Conservation (phyloP, 2,888 invertebrate genomes). For the Harmothoe impar region DNA sequence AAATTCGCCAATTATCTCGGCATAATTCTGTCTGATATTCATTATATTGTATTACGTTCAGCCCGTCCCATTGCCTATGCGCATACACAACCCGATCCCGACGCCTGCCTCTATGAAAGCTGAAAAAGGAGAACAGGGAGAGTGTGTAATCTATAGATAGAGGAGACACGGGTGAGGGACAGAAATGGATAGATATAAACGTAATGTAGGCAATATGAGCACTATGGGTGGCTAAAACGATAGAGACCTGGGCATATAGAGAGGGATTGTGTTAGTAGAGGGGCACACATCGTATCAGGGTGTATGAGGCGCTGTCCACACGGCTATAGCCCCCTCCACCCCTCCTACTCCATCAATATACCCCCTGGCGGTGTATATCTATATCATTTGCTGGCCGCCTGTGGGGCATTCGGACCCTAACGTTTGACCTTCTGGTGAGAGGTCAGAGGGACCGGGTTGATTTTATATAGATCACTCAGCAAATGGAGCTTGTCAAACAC, state of each 20-base stretch:
- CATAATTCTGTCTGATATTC: conserved; percentile 59
- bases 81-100: conserved; percentile 58
- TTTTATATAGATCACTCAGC: conserved; percentile 52
- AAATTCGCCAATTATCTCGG: conserved; percentile 50
- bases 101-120: neutral
- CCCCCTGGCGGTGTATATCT: conserved; percentile 14
- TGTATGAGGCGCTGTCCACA: neutral
- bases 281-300: no score
- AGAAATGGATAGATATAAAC: neutral
- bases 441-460: conserved; percentile 17
- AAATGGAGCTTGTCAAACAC: conserved; percentile 58
- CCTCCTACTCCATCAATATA: no score
- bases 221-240: no score
- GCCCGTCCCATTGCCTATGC: conserved; percentile 40
- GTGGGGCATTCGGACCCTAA: neutral
- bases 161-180: neutral
- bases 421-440: conserved; percentile 42
- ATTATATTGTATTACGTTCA: conserved; percentile 56
- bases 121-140: neutral
- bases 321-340: neutral
- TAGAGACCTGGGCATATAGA: no score
- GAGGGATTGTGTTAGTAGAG: no score
- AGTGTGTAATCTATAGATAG: neutral
- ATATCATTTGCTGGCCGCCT: neutral
- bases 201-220: no score